phyloP scores from a whole-genome alignment of 2,797 vertebrate genomes.

The Mormyrops attenuatus region DNA sequence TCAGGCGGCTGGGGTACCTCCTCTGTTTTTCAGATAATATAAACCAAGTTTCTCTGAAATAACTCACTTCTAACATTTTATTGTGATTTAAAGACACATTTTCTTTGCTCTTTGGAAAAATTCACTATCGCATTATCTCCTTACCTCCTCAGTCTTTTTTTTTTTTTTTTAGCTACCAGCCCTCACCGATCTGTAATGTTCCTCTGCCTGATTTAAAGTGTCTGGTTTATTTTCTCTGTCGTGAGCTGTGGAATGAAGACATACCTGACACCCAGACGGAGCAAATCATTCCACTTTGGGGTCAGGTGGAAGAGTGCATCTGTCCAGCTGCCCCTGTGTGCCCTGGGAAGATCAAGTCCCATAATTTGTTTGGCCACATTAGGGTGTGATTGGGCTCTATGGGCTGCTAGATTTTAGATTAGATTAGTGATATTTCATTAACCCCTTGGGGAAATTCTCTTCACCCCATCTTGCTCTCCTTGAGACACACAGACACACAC shows the following conservation, averaged over 20 bases:
- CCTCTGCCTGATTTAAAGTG: not conserved
- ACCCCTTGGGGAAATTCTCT: not conserved
- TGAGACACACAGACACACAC: not conserved
- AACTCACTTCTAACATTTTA: not conserved
- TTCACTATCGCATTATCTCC: not conserved
- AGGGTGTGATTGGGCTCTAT: not conserved
- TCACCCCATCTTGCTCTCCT: not conserved
- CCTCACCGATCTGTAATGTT: not conserved
- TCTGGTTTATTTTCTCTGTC: not conserved
- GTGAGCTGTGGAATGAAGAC: not conserved
- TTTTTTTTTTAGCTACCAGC: not conserved
- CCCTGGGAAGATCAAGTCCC: not conserved
- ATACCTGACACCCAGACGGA: not conserved
- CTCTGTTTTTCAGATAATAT: not conserved
- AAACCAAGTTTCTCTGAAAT: not conserved
- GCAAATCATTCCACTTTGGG: not conserved
- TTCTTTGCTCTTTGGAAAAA: not conserved
- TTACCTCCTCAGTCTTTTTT: not conserved
- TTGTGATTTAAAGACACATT: not conserved
- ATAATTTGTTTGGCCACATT: not conserved
- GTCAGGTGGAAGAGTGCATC: not conserved
- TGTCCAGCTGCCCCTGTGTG: not conserved
- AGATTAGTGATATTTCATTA: not conserved
- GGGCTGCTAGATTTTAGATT: not conserved
- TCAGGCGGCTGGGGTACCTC: not conserved